Base-by-base conservation (phyloP, 2,113 vertebrate genomes). In the Geococcyx californianus region DNA sequence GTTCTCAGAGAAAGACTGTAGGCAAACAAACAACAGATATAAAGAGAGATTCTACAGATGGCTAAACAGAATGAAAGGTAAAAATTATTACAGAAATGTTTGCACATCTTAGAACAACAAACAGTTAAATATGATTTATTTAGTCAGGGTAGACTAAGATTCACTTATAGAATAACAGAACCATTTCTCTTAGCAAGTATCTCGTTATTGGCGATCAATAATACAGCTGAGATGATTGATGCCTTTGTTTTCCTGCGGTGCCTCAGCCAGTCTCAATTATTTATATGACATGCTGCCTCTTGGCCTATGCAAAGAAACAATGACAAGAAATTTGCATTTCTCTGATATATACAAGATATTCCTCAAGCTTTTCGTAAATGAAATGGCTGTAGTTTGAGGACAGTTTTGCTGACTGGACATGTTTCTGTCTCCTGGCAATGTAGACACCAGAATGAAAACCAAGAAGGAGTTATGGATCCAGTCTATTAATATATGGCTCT, bases 201-300 rank as follows among this genome's bases (percentile, higher is more conserved):
- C 97, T 98, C 92, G 95, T 97, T 98, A 98, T 97, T 98, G 98
- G 98, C 97, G 97, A 98, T 98, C 98, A 98, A 98, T 98, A 98
- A 96, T 55, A 75, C 49, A 97, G 90, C 96, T 73, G 76, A 97
- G 94, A 98, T 98, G 98, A 98, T 84, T 95, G 97, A 98, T 98
- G 84, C 91, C 91, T 97, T 98, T 97, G 98, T 98, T 98, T 98
- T 97, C 81, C 90, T 95, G 63, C 4, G 1, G 84, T 96, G 93
- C 88, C 94, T 97, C 95, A 96, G 97, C 94, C 96, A 93, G 47
- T 85, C 91, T 98, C 95, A 97, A 98, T 98, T 97, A 98, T 98
- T 98, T 98, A 98, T 97, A 97, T 97, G 98, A 98, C 96, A 91
- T 87, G 94, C 73, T 97, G 91, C 95, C 97, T 98, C 80, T 95